Conservation (phyloP, 2,888 invertebrate genomes). For the Steinernema scapterisci region DNA sequence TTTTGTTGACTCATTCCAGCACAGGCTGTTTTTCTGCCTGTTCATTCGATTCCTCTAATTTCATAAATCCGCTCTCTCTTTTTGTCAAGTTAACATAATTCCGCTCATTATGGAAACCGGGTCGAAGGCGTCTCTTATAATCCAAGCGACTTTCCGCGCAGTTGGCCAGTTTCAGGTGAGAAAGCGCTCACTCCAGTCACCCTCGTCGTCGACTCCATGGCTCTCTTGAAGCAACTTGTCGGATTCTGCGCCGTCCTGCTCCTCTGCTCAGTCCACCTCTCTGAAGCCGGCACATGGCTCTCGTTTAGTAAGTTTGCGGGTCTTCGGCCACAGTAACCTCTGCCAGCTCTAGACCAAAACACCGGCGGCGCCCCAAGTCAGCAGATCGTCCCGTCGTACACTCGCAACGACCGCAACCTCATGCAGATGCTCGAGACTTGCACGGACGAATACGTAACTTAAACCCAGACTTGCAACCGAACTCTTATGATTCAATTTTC, state of each 20-base stretch:
- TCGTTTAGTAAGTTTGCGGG: slow-evolving; percentile 1
- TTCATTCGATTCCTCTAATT: slow-evolving; percentile 11
- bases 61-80: slow-evolving; percentile 9
- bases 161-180: slow-evolving; percentile 20
- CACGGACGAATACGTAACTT: slow-evolving; percentile 23
- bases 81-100: slow-evolving; percentile 1
- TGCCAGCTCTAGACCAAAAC: slow-evolving; percentile 7
- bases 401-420: slow-evolving; percentile 18
- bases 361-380: slow-evolving; percentile 12
- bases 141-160: neutral
- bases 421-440: slow-evolving; percentile 26
- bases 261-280: neutral
- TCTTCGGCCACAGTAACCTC: neutral
- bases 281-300: slow-evolving; percentile 20
- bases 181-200: slow-evolving; percentile 18
- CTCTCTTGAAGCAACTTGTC: neutral
- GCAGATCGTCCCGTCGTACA: slow-evolving; percentile 22
- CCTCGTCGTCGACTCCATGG: neutral
- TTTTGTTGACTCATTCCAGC: slow-evolving; percentile 5
- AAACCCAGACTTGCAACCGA: neutral
- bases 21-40: slow-evolving; percentile 6
- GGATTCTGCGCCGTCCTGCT: slow-evolving; percentile 1
- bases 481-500: neutral
- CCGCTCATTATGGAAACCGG: neutral
- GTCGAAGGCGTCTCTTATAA: neutral